Base-by-base conservation (phyloP, 2,797 vertebrate genomes). In the Garrulus glandarius region DNA sequence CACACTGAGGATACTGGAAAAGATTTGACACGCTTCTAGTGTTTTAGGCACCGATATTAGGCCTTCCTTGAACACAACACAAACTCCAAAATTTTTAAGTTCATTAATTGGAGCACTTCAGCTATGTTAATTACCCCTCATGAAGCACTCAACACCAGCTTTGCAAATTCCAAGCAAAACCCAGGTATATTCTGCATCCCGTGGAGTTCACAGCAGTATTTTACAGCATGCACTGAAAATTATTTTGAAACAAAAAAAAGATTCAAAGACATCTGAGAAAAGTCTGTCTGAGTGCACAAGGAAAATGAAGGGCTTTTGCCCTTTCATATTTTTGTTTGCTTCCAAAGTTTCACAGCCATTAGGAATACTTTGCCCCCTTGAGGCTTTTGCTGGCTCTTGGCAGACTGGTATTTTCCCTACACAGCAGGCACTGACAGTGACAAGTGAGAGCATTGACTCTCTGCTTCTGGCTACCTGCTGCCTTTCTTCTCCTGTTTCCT, bases 391-490 rank as follows among this genome's bases (percentile, higher is more conserved):
- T 86, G 74, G 67, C 52, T 88, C 72, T 88, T 76, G 63, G 59
- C 83, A 94, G 83, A 36, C 46, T 72, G 71, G n/a, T 75, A 70
- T 92, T 94, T 95, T 92, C 60, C 43, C 55, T 68, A 15, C 49
- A 1, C 96, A 89, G 96, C 83, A 91, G 89, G 89, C 39, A 67
- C 36, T 86, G 91, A 94, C 95, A 95, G 55, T 85, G 93, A 96
- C 87, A 94, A 95, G 93, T 90, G 87, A 88, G 83, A 95, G 49
- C 46, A 76, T 7, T 71, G 93, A 60, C 55, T 94, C 59, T 93
- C 46, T 0, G 11, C 82, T 93, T 61, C 94, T 95, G 74, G 67
- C 91, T 94, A 87, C 88, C 90, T 94, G 74, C 92, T 96, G 92
- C 80, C 91, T 96, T 87, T 92, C 87, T 95, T 86, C 80, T 91